Base-by-base conservation (phyloP, 2,797 vertebrate species). In the Malacoctenus gilli region DNA sequence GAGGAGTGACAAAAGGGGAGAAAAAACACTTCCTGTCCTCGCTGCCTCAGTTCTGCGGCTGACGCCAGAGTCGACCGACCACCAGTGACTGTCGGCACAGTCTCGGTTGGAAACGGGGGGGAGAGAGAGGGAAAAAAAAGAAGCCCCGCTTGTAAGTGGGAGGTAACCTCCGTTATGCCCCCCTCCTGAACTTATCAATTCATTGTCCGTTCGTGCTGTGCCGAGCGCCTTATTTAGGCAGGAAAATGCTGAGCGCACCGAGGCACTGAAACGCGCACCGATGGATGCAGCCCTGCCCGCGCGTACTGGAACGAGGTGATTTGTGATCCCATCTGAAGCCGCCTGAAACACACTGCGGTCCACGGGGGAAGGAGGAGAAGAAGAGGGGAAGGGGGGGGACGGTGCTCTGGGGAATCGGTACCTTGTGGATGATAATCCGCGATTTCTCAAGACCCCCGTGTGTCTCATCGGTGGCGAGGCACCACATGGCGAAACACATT, bases 141-240 rank as follows among this genome's bases (percentile, higher is more conserved):
- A 28, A 5, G 9, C 74, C 15, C 36, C 49, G 75, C 73, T 62
- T 66, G 79, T 81, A 77, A 80, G 82, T 84, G 85, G 82, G 82
- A 85, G 82, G 83, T 79, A 78, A 73, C 77, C 80, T 72, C 77
- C 70, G 70, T 9, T 58, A 78, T 77, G 65, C 40, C 66, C 72
- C 54, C 40, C 47, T 56, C 30, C 30, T 62, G 60, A 56, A 48
- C 67, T 75, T 42, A 69, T 72, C 79, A 71, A 74, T 80, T 70
- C 79, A 55, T 53, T 48, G 71, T 70, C 72, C 51, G 68, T 72
- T 58, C 50, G 25, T 21, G 59, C 62, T 55, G 51, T 28, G 37
- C 54, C 40, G 52, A 20, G 65, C 66, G 61, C 58, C 63, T 58
- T 55, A 47, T 70, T 43, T 37, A 42, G 55, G 42, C 42, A 41